These are phyloP conservation scores for Parotocinclus haroldoi DNA, from an alignment of 2,797 vertebrate genomes.

Conservation along the genomic window DNA sequence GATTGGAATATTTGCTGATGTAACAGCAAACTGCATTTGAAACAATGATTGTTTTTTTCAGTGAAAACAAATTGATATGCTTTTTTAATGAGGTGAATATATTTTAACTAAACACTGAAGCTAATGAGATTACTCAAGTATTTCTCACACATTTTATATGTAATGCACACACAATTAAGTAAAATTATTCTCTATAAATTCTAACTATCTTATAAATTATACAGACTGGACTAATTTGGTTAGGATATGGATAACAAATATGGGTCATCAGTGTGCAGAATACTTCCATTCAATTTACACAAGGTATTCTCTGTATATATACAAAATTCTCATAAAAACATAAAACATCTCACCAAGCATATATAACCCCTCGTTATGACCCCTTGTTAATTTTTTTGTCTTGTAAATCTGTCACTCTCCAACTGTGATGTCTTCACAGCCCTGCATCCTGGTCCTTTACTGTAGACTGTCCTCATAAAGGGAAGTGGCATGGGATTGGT, in stretches of 20 bases:
- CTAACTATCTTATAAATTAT: no score
- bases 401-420: slow-evolving; percentile 31
- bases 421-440: slow-evolving; percentile 29
- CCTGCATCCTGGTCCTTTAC: slow-evolving; percentile 24
- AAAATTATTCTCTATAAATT: no score
- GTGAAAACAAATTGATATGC: no score
- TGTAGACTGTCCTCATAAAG: slow-evolving; percentile 39
- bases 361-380: no score
- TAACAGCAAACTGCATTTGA: neutral
- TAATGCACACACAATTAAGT: no score
- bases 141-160: no score
- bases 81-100: no score
- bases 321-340: slow-evolving; percentile 30
- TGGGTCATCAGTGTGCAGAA: neutral
- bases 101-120: no score
- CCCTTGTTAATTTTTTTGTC: slow-evolving; percentile 35
- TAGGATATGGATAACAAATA: neutral
- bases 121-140: no score
- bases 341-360: slow-evolving; percentile 6
- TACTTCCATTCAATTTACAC: neutral
- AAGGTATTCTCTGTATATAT: no score
- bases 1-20: neutral
- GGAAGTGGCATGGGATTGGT: slow-evolving; percentile 40
- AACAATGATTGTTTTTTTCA: no score
- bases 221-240: no score